phyloP scores from a whole-genome alignment of 1,140 invertebrate species.

The Diachasmimorpha longicaudata region DNA sequence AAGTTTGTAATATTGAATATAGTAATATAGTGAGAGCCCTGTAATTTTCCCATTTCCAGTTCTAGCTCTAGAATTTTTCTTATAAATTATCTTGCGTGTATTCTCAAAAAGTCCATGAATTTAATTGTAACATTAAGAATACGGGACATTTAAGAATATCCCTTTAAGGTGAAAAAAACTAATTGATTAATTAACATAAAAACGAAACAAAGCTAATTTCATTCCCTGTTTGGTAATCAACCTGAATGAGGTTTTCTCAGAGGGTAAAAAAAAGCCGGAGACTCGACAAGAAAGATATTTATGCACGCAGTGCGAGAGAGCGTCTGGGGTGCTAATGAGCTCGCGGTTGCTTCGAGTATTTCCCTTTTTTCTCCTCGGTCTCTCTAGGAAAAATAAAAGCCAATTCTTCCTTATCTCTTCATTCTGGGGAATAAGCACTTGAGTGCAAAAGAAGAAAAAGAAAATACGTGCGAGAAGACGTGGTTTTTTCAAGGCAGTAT shows the following conservation, averaged over 20 bases:
- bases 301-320: background rate
- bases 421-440: background rate
- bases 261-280: background rate
- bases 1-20: too few species aligned
- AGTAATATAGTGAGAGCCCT: too few species aligned
- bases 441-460: background rate
- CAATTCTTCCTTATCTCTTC: conserved; percentile 8
- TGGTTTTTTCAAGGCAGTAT: background rate
- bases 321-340: background rate
- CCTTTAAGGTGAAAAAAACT: background rate
- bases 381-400: background rate
- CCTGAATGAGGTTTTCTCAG: background rate
- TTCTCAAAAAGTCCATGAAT: background rate
- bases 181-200: background rate
- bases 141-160: background rate
- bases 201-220: background rate
- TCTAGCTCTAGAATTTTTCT: too few species aligned
- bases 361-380: background rate
- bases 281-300: background rate
- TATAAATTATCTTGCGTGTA: too few species aligned
- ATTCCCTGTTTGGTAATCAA: background rate
- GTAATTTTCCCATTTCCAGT: too few species aligned
- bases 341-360: conserved; percentile 6
- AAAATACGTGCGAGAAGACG: background rate
- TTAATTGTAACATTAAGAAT: background rate